phyloP scores from a whole-genome alignment of 2,113 vertebrate genomes.

The Nematolebias whitei region DNA sequence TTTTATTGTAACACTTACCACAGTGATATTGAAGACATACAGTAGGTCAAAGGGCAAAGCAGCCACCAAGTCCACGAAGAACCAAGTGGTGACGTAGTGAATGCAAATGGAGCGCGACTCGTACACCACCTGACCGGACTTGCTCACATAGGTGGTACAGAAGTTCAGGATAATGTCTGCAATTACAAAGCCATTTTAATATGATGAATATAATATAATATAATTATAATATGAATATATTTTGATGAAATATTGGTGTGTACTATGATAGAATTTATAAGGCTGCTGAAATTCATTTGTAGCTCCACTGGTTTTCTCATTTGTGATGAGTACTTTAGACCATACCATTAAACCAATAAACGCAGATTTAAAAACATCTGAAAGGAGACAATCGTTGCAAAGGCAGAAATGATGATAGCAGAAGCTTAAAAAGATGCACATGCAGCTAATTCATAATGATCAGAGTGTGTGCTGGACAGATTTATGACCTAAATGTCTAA shows the following conservation, averaged over 20 bases:
- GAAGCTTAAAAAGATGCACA: background rate
- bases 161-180: constrained; percentile 91
- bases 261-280: no score
- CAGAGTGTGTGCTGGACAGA: no score
- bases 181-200: constrained; percentile 11
- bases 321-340: no score
- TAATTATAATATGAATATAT: no score
- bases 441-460: background rate
- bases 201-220: background rate
- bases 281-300: no score
- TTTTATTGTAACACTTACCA: constrained; percentile 79
- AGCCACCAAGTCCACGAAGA: constrained; percentile 90
- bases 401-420: no score
- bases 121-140: constrained; percentile 91
- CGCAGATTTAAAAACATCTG: background rate
- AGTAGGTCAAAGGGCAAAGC: constrained; percentile 91
- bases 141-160: constrained; percentile 87
- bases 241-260: no score
- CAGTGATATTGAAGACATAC: constrained; percentile 89
- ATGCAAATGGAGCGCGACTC: constrained; percentile 88
- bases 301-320: no score
- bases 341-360: background rate
- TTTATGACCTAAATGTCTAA: no score
- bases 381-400: background rate
- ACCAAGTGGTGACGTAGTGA: constrained; percentile 91